These are phyloP conservation scores for Nomada goodeniana DNA, from an alignment of 2,888 invertebrate genomes.

Conservation along the genomic window DNA sequence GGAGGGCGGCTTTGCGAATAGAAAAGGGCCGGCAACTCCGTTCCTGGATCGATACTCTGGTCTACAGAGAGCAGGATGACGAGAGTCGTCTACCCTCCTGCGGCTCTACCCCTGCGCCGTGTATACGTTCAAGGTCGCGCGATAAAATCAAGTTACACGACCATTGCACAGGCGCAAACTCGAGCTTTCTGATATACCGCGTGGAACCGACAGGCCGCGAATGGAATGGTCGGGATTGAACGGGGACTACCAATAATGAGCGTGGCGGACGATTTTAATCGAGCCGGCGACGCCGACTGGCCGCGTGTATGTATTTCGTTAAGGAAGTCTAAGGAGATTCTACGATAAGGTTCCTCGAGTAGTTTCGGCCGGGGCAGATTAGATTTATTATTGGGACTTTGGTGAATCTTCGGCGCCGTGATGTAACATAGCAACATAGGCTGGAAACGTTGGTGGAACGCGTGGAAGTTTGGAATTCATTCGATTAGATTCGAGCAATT, in stretches of 20 bases:
- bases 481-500: background rate
- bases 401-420: background rate
- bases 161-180: conserved; percentile 28
- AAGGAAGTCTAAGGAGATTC: background rate
- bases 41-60: conserved; percentile 63
- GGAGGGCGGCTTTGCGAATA: conserved; percentile 42
- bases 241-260: no score
- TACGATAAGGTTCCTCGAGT: no score
- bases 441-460: background rate
- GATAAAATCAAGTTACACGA: conserved; percentile 49
- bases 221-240: no score
- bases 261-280: no score
- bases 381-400: background rate
- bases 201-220: no score
- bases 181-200: background rate
- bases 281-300: background rate
- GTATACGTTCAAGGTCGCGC: conserved; percentile 64
- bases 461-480: background rate
- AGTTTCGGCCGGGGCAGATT: no score
- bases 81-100: conserved; percentile 31
- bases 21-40: conserved; percentile 46
- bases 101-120: conserved; percentile 47
- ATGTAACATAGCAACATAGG: no score
- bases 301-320: background rate
- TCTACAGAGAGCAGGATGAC: conserved; percentile 38